Evolutionary conservation across 2,888 invertebrate genomes (phyloP).

Genomic region (Criorhina ranunculi): DNA sequence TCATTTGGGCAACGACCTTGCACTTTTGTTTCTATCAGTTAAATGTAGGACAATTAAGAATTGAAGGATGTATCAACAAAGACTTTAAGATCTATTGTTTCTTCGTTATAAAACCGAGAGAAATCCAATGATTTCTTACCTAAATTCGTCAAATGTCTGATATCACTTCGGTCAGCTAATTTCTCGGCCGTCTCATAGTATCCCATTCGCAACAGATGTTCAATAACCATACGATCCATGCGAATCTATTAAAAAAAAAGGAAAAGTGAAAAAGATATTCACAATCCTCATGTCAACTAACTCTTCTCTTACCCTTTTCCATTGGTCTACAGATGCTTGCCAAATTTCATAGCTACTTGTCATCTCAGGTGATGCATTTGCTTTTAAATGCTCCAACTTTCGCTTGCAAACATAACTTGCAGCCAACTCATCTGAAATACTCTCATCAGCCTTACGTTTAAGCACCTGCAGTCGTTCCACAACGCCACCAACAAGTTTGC

Average conservation of each 20-base stretch:
- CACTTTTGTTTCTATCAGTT: background rate
- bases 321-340: slow-evolving; percentile 83
- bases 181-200: slow-evolving; percentile 97
- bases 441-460: slow-evolving; percentile 97
- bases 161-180: slow-evolving; percentile 91
- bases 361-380: slow-evolving; percentile 81
- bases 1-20: background rate
- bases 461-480: slow-evolving; percentile 95
- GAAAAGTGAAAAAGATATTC: no score
- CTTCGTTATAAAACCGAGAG: background rate
- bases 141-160: slow-evolving; percentile 96
- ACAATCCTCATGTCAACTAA: background rate
- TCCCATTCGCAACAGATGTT: slow-evolving; percentile 97
- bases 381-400: slow-evolving; percentile 94
- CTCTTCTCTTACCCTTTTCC: slow-evolving; percentile 81
- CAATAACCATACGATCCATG: slow-evolving; percentile 97
- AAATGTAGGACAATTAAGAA: background rate
- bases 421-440: slow-evolving; percentile 95
- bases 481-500: slow-evolving; percentile 93
- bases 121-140: slow-evolving; percentile 85
- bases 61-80: no score
- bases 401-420: slow-evolving; percentile 96
- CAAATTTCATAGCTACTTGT: slow-evolving; percentile 81
- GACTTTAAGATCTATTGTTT: no score
- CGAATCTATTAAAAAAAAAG: slow-evolving; percentile 85